Evolutionary conservation across 2,797 vertebrate species (phyloP).

Genomic region (Zonotrichia albicollis): DNA sequence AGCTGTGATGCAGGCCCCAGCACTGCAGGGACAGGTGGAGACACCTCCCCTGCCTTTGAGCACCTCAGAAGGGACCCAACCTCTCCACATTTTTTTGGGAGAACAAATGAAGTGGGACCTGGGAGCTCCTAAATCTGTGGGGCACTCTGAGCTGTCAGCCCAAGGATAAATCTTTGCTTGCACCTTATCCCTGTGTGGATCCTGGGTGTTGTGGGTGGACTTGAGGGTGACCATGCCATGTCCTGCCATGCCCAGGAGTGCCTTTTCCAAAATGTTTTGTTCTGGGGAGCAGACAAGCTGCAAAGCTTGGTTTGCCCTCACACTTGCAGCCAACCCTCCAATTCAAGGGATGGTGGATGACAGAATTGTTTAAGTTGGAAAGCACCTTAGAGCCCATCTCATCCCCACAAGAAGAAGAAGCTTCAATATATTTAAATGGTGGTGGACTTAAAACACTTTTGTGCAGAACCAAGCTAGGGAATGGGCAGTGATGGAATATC

Average conservation of each 20-base stretch:
- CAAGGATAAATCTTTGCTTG: neutral
- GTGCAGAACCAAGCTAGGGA: neutral
- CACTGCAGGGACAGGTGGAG: neutral
- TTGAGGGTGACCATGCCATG: rapidly evolving
- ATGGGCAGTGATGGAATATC: neutral
- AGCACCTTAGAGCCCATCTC: neutral
- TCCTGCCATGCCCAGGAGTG: neutral
- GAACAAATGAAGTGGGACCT: neutral
- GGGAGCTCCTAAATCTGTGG: neutral
- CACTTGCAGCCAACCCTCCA: rapidly evolving
- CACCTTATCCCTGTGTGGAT: rapidly evolving
- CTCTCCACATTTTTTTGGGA: rapidly evolving
- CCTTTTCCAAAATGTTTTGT: rapidly evolving
- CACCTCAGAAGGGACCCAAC: neutral
- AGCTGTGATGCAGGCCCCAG: rapidly evolving
- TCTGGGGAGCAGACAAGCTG: neutral
- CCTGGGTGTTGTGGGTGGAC: neutral
- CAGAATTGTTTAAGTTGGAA: neutral
- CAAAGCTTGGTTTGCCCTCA: neutral
- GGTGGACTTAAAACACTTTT: neutral
- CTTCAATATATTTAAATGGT: neutral
- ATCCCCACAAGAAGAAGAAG: neutral
- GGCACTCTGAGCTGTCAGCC: neutral
- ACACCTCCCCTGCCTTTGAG: neutral
- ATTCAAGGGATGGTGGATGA: too few species aligned